Percentiles rank a stretch among this genome's conserved stretches.
These are phyloP conservation scores for Stercorarius parasiticus DNA, from an alignment of 2,113 vertebrate genomes.

Conservation along the genomic window DNA sequence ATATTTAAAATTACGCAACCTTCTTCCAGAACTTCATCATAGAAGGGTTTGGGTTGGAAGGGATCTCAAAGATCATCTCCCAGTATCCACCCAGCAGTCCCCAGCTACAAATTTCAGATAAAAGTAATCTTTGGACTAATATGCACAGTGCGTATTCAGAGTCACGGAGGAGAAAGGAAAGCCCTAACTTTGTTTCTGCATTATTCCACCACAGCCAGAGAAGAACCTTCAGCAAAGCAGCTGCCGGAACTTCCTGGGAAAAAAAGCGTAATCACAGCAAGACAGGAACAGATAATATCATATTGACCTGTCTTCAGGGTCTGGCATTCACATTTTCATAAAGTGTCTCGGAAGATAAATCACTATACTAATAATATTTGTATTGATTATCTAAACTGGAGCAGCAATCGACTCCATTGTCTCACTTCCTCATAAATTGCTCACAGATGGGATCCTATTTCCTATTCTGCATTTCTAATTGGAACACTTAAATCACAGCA, in stretches of 20 bases:
- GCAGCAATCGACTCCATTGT: constrained; percentile 74
- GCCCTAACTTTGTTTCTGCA: not conserved
- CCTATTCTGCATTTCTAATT: constrained; percentile 76
- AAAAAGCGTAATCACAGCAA: not conserved
- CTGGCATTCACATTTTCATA: constrained; percentile 53
- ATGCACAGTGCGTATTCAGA: rapidly evolving
- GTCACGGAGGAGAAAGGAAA: not conserved
- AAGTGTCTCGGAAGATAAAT: constrained; percentile 70
- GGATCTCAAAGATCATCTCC: not conserved
- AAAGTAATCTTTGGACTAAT: not conserved
- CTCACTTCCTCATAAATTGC: constrained; percentile 76
- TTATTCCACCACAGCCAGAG: not conserved
- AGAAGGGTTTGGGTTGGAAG: not conserved
- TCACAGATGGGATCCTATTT: constrained; percentile 78
- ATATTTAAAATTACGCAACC: not conserved
- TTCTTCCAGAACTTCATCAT: not conserved
- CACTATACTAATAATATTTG: constrained; percentile 79
- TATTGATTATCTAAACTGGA: constrained; percentile 81
- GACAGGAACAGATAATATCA: constrained; percentile 32
- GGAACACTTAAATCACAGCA: constrained; percentile 59
- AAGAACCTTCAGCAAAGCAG: constrained; percentile 34
- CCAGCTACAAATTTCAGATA: not conserved
- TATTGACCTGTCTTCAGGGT: constrained; percentile 49
- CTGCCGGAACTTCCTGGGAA: not conserved
- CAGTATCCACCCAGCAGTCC: not conserved